Percentiles rank a stretch among this genome's conserved stretches.
These are phyloP conservation scores for Chamaea fasciata DNA, from an alignment of 2,113 vertebrate species.

Conservation along the genomic window DNA sequence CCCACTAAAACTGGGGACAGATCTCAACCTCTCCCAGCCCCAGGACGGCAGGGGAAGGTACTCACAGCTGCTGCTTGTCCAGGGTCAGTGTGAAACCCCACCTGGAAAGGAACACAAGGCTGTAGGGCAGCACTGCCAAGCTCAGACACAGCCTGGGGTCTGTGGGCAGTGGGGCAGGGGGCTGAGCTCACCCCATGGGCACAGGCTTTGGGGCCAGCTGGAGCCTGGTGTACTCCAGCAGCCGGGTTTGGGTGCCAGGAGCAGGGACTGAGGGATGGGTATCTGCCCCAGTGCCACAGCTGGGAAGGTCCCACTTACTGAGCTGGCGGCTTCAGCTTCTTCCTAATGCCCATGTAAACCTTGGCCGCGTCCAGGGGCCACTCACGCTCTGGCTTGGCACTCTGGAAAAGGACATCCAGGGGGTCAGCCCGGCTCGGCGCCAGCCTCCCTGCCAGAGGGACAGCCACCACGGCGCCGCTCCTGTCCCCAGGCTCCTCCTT, in stretches of 20 bases:
- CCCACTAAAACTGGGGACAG: background rate
- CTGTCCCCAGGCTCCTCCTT: background rate
- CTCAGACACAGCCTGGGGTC: background rate
- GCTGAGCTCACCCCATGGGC: fast-evolving
- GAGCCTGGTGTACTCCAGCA: background rate
- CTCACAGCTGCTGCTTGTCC: constrained; percentile 95
- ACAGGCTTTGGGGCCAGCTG: background rate
- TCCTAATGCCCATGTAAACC: constrained; percentile 91
- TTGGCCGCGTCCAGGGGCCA: constrained; percentile 89
- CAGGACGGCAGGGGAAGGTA: background rate
- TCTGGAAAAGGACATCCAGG: constrained; percentile 66
- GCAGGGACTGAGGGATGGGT: background rate
- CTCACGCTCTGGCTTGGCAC: constrained; percentile 88
- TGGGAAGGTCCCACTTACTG: constrained; percentile 70
- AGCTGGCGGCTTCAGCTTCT: constrained; percentile 90
- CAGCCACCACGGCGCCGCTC: fast-evolving
- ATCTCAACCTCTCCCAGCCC: background rate
- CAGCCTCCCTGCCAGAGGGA: background rate
- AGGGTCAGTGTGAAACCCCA: constrained; percentile 90
- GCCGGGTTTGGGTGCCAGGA: background rate
- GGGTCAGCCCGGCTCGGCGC: background rate
- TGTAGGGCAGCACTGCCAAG: background rate
- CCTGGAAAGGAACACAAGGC: constrained; percentile 60
- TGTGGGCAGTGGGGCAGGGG: fast-evolving
- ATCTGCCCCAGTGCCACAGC: background rate